Conservation (phyloP, 2,888 invertebrate species). For the Drepana falcataria region DNA sequence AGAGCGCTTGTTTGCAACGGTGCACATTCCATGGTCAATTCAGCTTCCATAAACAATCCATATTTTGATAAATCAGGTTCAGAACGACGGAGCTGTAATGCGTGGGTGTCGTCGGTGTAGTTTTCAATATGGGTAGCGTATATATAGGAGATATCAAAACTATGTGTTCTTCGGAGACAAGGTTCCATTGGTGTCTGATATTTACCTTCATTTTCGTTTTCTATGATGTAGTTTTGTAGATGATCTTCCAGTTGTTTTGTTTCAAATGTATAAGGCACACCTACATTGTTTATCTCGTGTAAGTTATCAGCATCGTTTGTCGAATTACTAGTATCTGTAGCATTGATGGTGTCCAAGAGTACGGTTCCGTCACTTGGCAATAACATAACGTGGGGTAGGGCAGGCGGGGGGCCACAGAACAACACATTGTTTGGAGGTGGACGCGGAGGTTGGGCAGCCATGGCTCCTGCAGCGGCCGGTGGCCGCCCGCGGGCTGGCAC, state of each 20-base stretch:
- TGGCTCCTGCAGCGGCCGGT: slow-evolving; percentile 57
- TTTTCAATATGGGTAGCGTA: slow-evolving; percentile 43
- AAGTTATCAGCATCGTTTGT: slow-evolving; percentile 54
- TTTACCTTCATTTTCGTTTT: slow-evolving; percentile 35
- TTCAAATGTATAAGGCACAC: slow-evolving; percentile 56
- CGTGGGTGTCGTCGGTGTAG: slow-evolving; percentile 35
- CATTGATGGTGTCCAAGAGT: slow-evolving; percentile 28
- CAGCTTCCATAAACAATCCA: slow-evolving; percentile 60
- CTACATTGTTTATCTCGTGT: slow-evolving; percentile 72
- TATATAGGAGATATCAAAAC: slow-evolving; percentile 68
- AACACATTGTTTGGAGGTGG: slow-evolving; percentile 72
- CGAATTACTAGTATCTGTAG: slow-evolving; percentile 40
- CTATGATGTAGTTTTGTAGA: slow-evolving; percentile 36
- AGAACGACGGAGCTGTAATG: slow-evolving; percentile 50
- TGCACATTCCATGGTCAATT: slow-evolving; percentile 53
- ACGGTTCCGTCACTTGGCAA: slow-evolving; percentile 59
- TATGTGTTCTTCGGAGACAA: slow-evolving; percentile 61
- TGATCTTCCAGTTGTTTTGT: slow-evolving; percentile 38
- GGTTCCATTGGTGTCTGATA: slow-evolving; percentile 38
- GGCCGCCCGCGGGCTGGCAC: slow-evolving; percentile 60
- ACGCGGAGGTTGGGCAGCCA: slow-evolving; percentile 74
- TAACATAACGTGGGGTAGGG: slow-evolving; percentile 71
- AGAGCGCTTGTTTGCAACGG: slow-evolving; percentile 54
- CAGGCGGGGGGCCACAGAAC: slow-evolving; percentile 68
- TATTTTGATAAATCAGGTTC: slow-evolving; percentile 71